Conservation (phyloP, 2,888 invertebrate genomes). For the Tricholauxania praeusta region DNA sequence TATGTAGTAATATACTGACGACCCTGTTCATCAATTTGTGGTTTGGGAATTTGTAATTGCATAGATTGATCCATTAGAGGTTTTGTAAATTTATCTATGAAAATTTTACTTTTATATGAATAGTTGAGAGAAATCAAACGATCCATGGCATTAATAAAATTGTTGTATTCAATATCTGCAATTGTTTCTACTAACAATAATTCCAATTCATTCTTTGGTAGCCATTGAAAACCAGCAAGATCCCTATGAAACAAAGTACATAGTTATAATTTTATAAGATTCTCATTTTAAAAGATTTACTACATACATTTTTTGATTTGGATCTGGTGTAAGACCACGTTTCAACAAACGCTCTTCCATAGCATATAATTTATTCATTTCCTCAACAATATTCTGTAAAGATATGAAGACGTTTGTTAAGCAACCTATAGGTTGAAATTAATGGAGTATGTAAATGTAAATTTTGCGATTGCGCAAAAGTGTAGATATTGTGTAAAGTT, state of each 20-base stretch:
- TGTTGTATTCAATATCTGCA: conserved; percentile 77
- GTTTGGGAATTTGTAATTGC: conserved; percentile 75
- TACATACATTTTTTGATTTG: conserved; percentile 72
- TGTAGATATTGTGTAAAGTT: too few species aligned
- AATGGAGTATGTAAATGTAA: too few species aligned
- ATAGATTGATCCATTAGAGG: conserved; percentile 72
- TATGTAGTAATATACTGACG: conserved; percentile 79
- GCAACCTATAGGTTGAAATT: neutral
- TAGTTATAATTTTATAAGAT: neutral
- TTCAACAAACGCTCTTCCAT: conserved; percentile 79
- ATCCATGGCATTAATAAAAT: conserved; percentile 80
- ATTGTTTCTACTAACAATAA: conserved; percentile 75
- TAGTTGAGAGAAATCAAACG: conserved; percentile 79
- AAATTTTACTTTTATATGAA: conserved; percentile 77
- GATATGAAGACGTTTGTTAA: conserved; percentile 42
- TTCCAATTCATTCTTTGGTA: conserved; percentile 77
- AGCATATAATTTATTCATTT: conserved; percentile 75
- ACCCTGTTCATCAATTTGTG: conserved; percentile 77
- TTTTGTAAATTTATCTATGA: conserved; percentile 79
- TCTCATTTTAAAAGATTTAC: neutral
- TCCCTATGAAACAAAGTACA: conserved; percentile 66
- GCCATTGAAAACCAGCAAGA: conserved; percentile 73
- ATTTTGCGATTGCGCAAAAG: too few species aligned
- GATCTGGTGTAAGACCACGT: conserved; percentile 74
- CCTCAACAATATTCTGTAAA: conserved; percentile 76